Base-by-base conservation (phyloP, 1,140 invertebrate species). In the Ceratina australensis region DNA sequence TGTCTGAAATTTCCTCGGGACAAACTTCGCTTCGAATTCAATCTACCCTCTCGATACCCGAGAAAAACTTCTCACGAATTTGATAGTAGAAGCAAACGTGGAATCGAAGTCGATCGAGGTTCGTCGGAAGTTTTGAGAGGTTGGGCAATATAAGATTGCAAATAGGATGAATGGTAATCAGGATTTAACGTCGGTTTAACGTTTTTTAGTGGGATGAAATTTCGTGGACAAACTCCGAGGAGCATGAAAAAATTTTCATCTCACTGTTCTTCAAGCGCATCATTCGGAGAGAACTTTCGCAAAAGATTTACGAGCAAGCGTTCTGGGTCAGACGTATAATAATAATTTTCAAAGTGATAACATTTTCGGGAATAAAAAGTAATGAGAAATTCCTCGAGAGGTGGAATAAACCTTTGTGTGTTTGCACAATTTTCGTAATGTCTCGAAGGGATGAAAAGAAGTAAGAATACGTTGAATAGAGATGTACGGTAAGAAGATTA, bases 351-450 rank as follows among this genome's bases (percentile, higher is more conserved):
- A 20, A 56, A 20, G 54, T 8, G 54, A 20, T 56, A n/a, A 56
- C 20, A 56, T 56, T 56, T 20, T 3, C 15, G n/a, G 54, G n/a
- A 42, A 10, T 42, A 56, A 56, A 56, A 10, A 16, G 54, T 56
- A 56, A 56, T n/a, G 54, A 56, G n/a, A 56, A 56, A 56, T 56
- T 56, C 18, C 54, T 56, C 15, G 54, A 56, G 33, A 42, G 33
- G 10, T 0, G 33, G 8, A 10, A 42, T 42, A 42, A 42, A 42
- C 33, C 10, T 42, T 3, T 10, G 33, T 10, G 33, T 42, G 33
- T 42, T 42, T 42, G 33, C 8, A 42, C 33, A 10, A 42, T 42
- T 54, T 54, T 54, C 0, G 4, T 54, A 54, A 54, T 54, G 3
- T 54, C 16, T 54, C 16, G 12, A 13, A n/a, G n/a, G 13, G 52